Percentiles rank a stretch among this genome's conserved stretches.
Evolutionary conservation across 2,113 vertebrate genomes (phyloP).

Genomic region (Sturnus vulgaris): DNA sequence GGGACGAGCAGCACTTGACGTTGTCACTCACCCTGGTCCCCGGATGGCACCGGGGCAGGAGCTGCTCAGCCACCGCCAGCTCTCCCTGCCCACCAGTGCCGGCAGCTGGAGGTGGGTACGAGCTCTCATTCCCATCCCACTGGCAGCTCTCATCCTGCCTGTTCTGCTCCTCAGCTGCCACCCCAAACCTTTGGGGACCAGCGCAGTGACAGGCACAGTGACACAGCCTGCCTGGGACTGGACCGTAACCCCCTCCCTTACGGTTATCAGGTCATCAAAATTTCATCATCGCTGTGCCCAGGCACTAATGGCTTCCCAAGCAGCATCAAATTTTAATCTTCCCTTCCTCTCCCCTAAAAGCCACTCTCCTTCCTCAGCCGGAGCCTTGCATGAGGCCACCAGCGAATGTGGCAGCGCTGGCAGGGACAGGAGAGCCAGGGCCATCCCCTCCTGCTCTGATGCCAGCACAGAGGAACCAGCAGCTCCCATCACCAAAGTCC

Average conservation of each 20-base stretch:
- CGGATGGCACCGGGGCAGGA: neutral
- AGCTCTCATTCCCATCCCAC: neutral
- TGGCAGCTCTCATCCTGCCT: neutral
- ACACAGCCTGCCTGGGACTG: neutral
- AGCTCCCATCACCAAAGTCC: neutral
- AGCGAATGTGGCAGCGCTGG: neutral
- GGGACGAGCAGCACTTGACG: neutral
- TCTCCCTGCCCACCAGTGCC: neutral
- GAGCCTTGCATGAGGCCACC: neutral
- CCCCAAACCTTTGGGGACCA: neutral
- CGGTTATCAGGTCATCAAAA: constrained; percentile 49
- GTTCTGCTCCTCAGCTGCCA: neutral
- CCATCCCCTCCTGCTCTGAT: neutral
- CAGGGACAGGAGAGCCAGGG: neutral
- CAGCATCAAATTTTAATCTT: constrained; percentile 64
- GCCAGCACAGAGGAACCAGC: neutral
- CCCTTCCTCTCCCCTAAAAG: constrained; percentile 28
- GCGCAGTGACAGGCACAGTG: rapidly evolving
- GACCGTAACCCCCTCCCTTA: neutral
- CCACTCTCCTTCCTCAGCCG: neutral
- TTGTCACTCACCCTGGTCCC: neutral
- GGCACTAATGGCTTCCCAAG: constrained; percentile 66
- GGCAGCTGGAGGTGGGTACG: rapidly evolving
- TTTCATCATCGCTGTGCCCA: constrained; percentile 51
- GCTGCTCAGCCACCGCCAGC: neutral